phyloP scores from a whole-genome alignment of 2,113 vertebrate species.

The Formicarius rufipectus region DNA sequence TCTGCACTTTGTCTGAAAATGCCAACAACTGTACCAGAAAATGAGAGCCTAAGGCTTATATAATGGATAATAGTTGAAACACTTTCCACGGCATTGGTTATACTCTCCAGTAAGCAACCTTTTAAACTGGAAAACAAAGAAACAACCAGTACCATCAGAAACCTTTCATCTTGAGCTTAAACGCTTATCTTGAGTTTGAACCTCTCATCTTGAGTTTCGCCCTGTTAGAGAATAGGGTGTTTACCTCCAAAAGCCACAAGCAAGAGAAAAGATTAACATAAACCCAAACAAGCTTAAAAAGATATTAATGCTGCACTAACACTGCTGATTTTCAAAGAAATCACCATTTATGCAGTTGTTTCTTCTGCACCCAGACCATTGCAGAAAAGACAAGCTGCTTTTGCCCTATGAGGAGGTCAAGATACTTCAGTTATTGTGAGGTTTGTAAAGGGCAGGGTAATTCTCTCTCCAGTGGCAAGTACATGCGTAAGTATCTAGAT shows the following conservation, averaged over 20 bases:
- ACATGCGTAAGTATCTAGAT: not conserved
- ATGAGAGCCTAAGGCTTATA: not conserved
- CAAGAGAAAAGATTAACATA: not conserved
- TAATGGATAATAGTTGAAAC: not conserved
- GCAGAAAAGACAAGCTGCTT: not conserved
- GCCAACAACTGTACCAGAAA: not conserved
- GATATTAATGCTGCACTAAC: not conserved
- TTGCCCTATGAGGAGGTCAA: not conserved
- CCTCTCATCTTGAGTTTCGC: not conserved
- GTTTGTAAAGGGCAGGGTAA: not conserved
- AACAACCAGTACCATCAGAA: not conserved
- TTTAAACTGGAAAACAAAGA: conserved; percentile 9
- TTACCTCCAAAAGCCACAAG: conserved; percentile 6
- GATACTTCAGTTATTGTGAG: not conserved
- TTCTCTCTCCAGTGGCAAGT: not conserved
- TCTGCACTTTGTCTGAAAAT: not conserved
- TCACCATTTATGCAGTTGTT: not conserved
- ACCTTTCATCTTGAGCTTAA: not conserved
- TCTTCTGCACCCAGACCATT: not conserved
- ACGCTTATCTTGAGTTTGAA: not conserved
- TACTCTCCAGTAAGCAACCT: not conserved
- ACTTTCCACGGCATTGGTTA: not conserved
- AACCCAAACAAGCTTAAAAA: not conserved
- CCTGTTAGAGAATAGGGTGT: not conserved
- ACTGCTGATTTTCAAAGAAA: not conserved